Evolutionary conservation across 2,888 invertebrate species (phyloP), one percentile per base, ranked within the genome.

Genomic region (Sinohyriopsis cumingii): DNA sequence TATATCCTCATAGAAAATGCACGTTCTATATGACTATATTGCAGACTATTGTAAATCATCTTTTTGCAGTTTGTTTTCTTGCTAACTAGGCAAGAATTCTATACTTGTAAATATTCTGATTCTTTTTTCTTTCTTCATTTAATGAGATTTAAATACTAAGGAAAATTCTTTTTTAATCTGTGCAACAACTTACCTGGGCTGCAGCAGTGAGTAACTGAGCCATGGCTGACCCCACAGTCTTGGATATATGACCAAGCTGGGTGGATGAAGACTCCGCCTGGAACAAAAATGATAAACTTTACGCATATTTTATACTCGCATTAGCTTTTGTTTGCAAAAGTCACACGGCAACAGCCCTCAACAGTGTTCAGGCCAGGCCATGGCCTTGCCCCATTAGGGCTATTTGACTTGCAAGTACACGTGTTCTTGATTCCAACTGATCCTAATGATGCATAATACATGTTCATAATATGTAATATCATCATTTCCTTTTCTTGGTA

Each of bases 121-220:
- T 45, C 2, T 45, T 45, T 45, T 45, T 45, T 45, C 15, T 15
- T 9, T 45, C 45, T 12, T 45, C 15, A 45, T 45, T 45, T 59
- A 3, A 22, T 59, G 59, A 2, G 59, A 22, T 19, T 59, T 59
- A 19, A 22, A 59, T 4, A n/a, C 12, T 59, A 2, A 18, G n/a
- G 59, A 24, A 24, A 24, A 59, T 22, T 57, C 1, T 1, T 12
- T 45, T 9, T 45, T 15, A 45, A 15, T 45, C 15, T 45, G 24
- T 59, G n/a, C 59, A 59, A 24, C 15, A 59, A 59, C 67, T 62
- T 80, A 90, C 91, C 89, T 94, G 95, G 19, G 95, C 93, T 24
- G 95, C 95, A 0, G 95, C 95, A 22, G 96, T 95, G 67, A 97
- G 92, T 69, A 98, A 91, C 87, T 96, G 95, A 6, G 97, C 95